Evolutionary conservation across 1,140 invertebrate species (phyloP).

Genomic region (Anagrus nilaparvatae): DNA sequence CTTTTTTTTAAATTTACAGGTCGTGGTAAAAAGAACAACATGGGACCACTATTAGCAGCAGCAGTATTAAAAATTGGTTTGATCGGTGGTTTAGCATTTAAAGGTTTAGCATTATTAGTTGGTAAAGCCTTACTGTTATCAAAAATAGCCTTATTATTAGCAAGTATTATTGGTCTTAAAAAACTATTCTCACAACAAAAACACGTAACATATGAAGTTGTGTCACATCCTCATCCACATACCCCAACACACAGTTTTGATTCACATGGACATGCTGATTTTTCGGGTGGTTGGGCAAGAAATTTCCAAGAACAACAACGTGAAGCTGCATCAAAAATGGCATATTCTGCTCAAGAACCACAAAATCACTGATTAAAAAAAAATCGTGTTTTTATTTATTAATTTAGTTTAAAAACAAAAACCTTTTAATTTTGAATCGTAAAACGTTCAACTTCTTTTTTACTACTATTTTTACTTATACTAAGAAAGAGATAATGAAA

Average conservation of each 20-base stretch:
- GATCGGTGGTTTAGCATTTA: slow-evolving; percentile 66
- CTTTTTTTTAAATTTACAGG: slow-evolving; percentile 34
- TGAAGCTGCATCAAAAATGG: slow-evolving; percentile 47
- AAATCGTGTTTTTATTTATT: too few relatives aligned
- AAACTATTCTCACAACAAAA: slow-evolving; percentile 66
- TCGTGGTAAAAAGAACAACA: slow-evolving; percentile 61
- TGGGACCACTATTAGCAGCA: slow-evolving; percentile 62
- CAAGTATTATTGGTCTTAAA: slow-evolving; percentile 70
- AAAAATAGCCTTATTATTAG: slow-evolving; percentile 68
- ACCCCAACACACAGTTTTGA: slow-evolving; percentile 38
- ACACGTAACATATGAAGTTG: slow-evolving; percentile 65
- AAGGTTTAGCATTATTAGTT: slow-evolving; percentile 67
- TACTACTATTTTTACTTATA: too few relatives aligned
- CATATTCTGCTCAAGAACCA: slow-evolving; percentile 49
- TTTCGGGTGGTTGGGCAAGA: slow-evolving; percentile 51
- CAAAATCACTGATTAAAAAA: neutral
- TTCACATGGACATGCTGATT: slow-evolving; percentile 42
- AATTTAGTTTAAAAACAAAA: too few relatives aligned
- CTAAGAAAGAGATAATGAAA: too few relatives aligned
- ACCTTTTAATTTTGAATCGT: too few relatives aligned
- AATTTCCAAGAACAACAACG: slow-evolving; percentile 42
- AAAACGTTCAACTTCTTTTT: too few relatives aligned
- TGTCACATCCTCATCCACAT: slow-evolving; percentile 52
- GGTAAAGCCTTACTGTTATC: slow-evolving; percentile 73
- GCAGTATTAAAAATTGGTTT: slow-evolving; percentile 69